Evolutionary conservation across 2,888 invertebrate species (phyloP), one percentile per base, ranked within the genome.

Genomic region (Cephalotes varians): DNA sequence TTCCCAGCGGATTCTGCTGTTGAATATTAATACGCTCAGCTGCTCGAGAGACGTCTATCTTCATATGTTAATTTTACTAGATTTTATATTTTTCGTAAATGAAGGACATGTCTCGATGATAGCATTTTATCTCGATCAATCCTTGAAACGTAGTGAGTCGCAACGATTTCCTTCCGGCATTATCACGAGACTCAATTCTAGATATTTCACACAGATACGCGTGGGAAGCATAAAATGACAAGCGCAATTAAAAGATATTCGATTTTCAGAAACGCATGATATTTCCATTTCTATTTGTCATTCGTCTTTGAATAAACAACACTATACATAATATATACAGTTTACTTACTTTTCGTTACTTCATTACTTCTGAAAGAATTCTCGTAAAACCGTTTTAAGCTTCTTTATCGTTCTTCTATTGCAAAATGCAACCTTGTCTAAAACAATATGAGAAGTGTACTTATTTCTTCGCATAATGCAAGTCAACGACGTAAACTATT

Each of bases 1-100:
- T 84, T 87, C 77, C 64, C 54, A 73, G 67, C 49, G 74, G 81
- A 86, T 84, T 80, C 64, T 60, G 47, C 18, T 56, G 12, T 65
- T 9, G 31, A 82, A 64, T 56, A 44, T 80, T 44, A 44, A 77
- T 28, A 74, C 1, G 7, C 15, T 62, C 9, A 4, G 15, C 10
- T 62, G 25, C 15, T 62, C 10, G 10, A 47, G 2, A 15, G 1
- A 74, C 3, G 34, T 51, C 1, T 7, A n/a, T n/a, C 15, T 73
- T 21, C 5, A 18, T 25, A 25, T 34, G 31, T 60, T 73, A 60
- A 47, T 58, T 60, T 44, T 31, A 5, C 2, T 7, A 72, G 2
- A 0, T 58, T 18, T 51, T 31, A 18, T 21, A 15, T 40, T 7
- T 15, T 3, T 28, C 12, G 18, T 18, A 25, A 3, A 15, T 18